These are phyloP conservation scores for Equus przewalskii DNA, from an alignment of 2,113 vertebrate genomes.

Conservation along the genomic window DNA sequence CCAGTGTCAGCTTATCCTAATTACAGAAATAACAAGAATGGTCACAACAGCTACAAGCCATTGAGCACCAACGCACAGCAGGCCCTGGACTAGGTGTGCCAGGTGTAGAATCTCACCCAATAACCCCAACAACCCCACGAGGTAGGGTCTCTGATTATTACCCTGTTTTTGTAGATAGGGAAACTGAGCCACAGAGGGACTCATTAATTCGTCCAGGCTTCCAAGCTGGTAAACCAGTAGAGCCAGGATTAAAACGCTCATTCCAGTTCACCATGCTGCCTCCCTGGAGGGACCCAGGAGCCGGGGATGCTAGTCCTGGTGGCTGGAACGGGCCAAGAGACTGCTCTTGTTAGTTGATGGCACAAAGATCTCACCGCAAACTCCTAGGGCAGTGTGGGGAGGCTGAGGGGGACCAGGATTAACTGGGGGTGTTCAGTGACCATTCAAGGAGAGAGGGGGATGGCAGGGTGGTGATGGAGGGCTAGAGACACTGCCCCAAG, in stretches of 20 bases:
- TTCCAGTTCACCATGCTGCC: background rate
- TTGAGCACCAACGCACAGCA: rapidly evolving
- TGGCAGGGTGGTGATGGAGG: background rate
- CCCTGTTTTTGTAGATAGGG: background rate
- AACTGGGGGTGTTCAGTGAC: background rate
- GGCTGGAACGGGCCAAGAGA: background rate
- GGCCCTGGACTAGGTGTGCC: rapidly evolving
- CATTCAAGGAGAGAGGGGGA: background rate
- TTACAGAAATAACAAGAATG: background rate
- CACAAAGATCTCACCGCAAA: background rate
- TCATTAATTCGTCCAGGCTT: background rate
- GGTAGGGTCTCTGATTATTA: background rate
- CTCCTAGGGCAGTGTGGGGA: background rate
- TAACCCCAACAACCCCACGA: background rate
- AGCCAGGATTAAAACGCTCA: background rate
- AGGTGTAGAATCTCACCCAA: background rate
- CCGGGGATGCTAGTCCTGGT: background rate
- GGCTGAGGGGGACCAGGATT: too few species aligned
- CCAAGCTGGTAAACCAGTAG: background rate
- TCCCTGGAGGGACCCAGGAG: background rate
- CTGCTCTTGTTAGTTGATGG: background rate
- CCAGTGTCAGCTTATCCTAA: background rate
- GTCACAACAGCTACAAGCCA: rapidly evolving
- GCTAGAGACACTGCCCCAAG: background rate
- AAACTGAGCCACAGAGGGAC: background rate